A percentile compares a stretch with the other conserved stretches of the same genome.
These are phyloP conservation scores for Athetis lepigone DNA, from an alignment of 2,888 invertebrate genomes.

Conservation along the genomic window DNA sequence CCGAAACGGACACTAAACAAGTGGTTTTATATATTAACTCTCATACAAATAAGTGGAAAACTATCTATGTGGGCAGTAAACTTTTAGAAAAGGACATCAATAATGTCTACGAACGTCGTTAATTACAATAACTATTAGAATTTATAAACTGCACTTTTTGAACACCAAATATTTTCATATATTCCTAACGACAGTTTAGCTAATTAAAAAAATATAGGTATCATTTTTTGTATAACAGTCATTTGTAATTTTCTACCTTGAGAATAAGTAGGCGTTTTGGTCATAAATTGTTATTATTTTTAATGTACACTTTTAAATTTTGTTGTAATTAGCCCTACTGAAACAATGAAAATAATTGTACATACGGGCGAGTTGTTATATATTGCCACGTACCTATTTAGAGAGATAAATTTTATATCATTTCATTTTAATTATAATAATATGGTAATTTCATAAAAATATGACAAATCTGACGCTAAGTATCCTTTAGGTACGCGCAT, in stretches of 20 bases:
- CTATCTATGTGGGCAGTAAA: conserved; percentile 61
- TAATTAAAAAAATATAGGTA: conserved; percentile 89
- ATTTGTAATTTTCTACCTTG: conserved; percentile 82
- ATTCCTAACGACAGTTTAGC: conserved; percentile 87
- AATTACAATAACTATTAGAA: conserved; percentile 78
- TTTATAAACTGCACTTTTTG: conserved; percentile 83
- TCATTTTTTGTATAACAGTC: conserved; percentile 84
- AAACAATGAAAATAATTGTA: conserved; percentile 30
- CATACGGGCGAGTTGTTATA: conserved; percentile 24
- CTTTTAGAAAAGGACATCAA: conserved; percentile 73
- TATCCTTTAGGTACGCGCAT: conserved; percentile 11
- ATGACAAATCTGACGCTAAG: conserved; percentile 13
- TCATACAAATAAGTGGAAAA: conserved; percentile 62
- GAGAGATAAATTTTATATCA: conserved; percentile 7
- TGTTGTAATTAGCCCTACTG: conserved; percentile 47
- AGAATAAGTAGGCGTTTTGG: conserved; percentile 84
- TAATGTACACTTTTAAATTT: conserved; percentile 64
- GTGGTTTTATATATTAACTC: conserved; percentile 42
- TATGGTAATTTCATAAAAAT: conserved; percentile 16
- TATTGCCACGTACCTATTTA: conserved; percentile 32
- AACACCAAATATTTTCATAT: conserved; percentile 85
- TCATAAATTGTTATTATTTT: conserved; percentile 71
- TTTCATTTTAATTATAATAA: background rate
- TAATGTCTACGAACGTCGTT: conserved; percentile 76
- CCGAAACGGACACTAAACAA: conserved; percentile 33